Evolutionary conservation across 2,888 invertebrate species (phyloP), one percentile per base, ranked within the genome.

Genomic region (Orthosia incerta): DNA sequence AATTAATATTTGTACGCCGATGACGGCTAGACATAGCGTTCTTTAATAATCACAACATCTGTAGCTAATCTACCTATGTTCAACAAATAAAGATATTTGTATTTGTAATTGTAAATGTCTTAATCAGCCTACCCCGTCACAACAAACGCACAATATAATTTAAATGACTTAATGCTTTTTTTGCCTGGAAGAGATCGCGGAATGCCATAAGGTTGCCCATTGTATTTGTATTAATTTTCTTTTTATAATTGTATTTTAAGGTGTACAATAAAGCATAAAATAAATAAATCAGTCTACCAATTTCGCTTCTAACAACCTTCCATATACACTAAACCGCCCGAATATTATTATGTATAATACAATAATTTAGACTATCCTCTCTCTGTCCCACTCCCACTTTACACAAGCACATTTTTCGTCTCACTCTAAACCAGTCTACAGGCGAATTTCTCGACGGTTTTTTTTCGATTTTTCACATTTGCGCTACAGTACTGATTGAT

Each of bases 321-420:
- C 87, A 81, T 89, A 89, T 93, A 91, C 93, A 63, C 63, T 64
- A 76, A 88, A 87, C 88, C 90, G 86, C 89, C 90, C 89, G 89
- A 93, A 93, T 94, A 93, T 94, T 93, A 93, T 93, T 94, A 94
- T 92, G 93, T 94, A 93, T 93, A 93, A 92, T 93, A 93, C 91
- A 93, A 94, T 94, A 94, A 94, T 94, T 94, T 93, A 93, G 94
- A 92, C 93, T 90, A 93, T 92, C 89, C 91, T 88, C 82, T 82
- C 74, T 73, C 73, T 64, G 12, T 91, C 87, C 87, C 91, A 56
- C 60, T 91, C 82, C n/a, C 53, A 63, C 84, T 15, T 57, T 51
- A 3, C 4, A 0, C 16, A n/a, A 50, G 46, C 46, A 13, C 4
- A 88, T 91, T 79, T 89, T 82, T 20, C 71, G 20, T 94, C 91